Evolutionary conservation across 2,888 invertebrate species (phyloP), one percentile per base, ranked within the genome.

Genomic region (Nematopogon swammerdamellus): DNA sequence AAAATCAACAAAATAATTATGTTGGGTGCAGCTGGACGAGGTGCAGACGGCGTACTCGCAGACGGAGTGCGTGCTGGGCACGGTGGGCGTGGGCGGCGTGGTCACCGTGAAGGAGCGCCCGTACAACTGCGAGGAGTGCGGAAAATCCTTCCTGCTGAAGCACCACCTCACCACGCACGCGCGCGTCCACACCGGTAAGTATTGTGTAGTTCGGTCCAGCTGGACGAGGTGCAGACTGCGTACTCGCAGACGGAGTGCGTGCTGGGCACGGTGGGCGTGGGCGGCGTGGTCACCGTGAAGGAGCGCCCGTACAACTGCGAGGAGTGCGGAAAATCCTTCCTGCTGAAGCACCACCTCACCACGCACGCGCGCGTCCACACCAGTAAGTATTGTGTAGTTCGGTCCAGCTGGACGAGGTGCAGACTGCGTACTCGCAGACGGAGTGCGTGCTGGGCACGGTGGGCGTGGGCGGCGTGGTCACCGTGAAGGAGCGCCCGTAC

Each of bases 81-180:
- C 67, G n/a, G n/a, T n/a, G n/a, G n/a, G n/a, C n/a, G n/a, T n/a
- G n/a, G n/a, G n/a, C n/a, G n/a, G n/a, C n/a, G 1, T 65, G 73
- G 68, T 62, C 70, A 46, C 73, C 11, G 60, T 72, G 2, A 89
- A 89, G 64, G 89, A 90, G 66, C 76, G 92, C 18, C 92, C 92
- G 2, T 91, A 90, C 63, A 87, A 89, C 16, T 92, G 92, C 64
- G 84, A 87, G 19, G 90, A 91, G 70, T 92, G 92, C 62, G 91
- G 90, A 49, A 92, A 92, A 68, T 89, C 90, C 14, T 92, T 92
- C 70, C 82, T 91, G 46, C 70, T 91, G 50, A 92, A 92, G 67
- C 92, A 92, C 65, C 92, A 92, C 69, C 82, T 92, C 52, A 91
- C 91, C 3, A 91, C 91, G 29, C 91, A 92, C 61, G 89, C 89